Conservation (phyloP, 2,113 vertebrate species). For the Oostethus manadensis region DNA sequence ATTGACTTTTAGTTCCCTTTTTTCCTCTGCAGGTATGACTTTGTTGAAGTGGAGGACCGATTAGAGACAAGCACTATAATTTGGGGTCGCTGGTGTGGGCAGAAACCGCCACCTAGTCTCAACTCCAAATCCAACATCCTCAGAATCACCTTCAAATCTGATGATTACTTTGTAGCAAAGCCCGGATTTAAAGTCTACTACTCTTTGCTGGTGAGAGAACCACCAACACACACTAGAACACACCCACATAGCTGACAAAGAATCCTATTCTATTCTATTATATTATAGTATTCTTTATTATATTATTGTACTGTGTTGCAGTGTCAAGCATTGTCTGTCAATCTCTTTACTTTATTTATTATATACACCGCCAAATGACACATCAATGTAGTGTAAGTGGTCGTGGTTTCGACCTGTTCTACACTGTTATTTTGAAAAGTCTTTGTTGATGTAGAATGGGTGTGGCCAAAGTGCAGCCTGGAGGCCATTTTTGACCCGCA, state of each 20-base stretch:
- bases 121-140: slow-evolving; percentile 86
- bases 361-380: too few relatives aligned
- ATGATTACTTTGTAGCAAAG: slow-evolving; percentile 95
- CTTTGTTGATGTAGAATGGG: too few relatives aligned
- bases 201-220: slow-evolving; percentile 82
- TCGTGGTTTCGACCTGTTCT: too few relatives aligned
- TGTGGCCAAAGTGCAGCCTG: too few relatives aligned
- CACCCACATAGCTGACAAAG: slow-evolving; percentile 1
- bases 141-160: slow-evolving; percentile 93
- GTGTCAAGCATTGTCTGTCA: slow-evolving; percentile 19
- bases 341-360: neutral
- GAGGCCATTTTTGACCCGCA: too few relatives aligned
- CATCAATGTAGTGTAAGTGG: too few relatives aligned
- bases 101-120: slow-evolving; percentile 82
- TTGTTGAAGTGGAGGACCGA: slow-evolving; percentile 91
- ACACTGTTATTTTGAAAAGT: too few relatives aligned
- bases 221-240: slow-evolving; percentile 4
- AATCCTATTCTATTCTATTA: too few relatives aligned
- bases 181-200: slow-evolving; percentile 95
- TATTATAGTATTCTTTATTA: slow-evolving; percentile 1
- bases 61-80: slow-evolving; percentile 86
- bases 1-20: neutral
- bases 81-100: slow-evolving; percentile 94
- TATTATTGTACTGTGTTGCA: slow-evolving; percentile 5
- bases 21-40: slow-evolving; percentile 82